Evolutionary conservation across 2,797 vertebrate species (phyloP).

Genomic region (Scyliorhinus canicula): DNA sequence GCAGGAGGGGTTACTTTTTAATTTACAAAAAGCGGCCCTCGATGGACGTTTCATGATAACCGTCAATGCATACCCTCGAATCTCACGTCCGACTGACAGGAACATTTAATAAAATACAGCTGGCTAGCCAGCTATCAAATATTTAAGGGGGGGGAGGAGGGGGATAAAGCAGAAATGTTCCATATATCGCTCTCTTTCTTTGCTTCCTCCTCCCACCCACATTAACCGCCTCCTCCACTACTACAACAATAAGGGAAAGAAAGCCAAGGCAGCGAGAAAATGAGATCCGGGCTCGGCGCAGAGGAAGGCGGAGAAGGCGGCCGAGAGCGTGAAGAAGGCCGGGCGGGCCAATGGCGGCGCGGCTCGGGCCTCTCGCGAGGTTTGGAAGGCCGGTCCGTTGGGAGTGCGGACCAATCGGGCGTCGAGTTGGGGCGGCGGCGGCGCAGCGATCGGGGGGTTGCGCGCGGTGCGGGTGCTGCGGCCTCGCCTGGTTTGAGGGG

Average conservation of each 20-base stretch:
- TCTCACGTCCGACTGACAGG: background rate
- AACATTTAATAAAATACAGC: background rate
- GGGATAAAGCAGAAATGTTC: background rate
- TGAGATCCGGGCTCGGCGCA: constrained; percentile 27
- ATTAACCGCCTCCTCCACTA: background rate
- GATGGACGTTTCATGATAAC: background rate
- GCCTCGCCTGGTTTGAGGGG: constrained; percentile 33
- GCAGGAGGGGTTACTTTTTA: background rate
- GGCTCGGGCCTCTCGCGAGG: constrained; percentile 5
- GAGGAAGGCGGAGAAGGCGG: background rate
- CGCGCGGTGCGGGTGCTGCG: constrained; percentile 13
- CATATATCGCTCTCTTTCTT: background rate
- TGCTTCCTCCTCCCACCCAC: background rate
- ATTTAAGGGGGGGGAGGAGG: background rate
- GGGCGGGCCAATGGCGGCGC: background rate
- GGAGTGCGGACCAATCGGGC: background rate
- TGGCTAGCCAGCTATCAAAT: background rate
- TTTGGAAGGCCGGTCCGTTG: constrained; percentile 19
- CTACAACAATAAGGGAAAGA: background rate
- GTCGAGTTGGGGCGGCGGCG: constrained; percentile 29
- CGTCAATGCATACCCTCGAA: background rate
- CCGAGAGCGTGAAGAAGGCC: background rate
- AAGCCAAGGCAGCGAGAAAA: background rate
- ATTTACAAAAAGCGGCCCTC: background rate
- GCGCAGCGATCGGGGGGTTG: background rate